Percentiles rank a stretch among this genome's conserved stretches.
Conservation (phyloP, 2,888 invertebrate genomes). For the Drosophila seclusa region DNA sequence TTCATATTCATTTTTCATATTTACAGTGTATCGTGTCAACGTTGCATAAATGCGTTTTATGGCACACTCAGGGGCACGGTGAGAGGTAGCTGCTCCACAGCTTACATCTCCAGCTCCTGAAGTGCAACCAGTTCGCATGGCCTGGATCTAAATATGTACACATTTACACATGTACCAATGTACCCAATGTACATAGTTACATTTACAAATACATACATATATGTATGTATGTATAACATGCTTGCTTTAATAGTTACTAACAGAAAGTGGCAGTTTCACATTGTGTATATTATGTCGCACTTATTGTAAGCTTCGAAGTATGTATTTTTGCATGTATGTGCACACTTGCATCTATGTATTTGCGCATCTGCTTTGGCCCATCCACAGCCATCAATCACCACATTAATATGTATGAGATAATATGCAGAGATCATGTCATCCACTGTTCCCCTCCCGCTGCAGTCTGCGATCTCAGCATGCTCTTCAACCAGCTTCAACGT, state of each 20-base stretch:
- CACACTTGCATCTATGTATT: background rate
- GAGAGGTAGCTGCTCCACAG: conserved; percentile 8
- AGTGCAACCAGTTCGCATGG: conserved; percentile 3
- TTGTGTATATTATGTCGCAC: conserved; percentile 12
- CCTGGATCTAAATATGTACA: conserved; percentile 1
- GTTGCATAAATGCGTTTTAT: conserved; percentile 26
- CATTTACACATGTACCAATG: conserved; percentile 5
- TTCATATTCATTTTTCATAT: conserved; percentile 25
- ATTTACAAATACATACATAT: conserved; percentile 10
- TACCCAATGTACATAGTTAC: conserved; percentile 8
- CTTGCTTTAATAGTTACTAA: conserved; percentile 29
- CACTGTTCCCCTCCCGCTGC: background rate
- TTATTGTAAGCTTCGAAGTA: conserved; percentile 4
- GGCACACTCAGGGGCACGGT: conserved; percentile 1
- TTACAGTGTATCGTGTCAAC: conserved; percentile 42
- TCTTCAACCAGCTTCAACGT: conserved; percentile 1
- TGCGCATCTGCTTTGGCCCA: background rate
- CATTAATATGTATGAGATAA: background rate
- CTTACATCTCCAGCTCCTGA: background rate
- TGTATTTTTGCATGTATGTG: background rate
- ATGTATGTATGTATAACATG: conserved; percentile 16
- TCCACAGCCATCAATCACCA: background rate
- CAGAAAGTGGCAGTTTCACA: conserved; percentile 56
- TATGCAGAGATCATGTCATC: background rate
- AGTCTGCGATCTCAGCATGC: conserved; percentile 19